phyloP scores from a whole-genome alignment of 1,140 invertebrate genomes.

The Trissolcus basalis region DNA sequence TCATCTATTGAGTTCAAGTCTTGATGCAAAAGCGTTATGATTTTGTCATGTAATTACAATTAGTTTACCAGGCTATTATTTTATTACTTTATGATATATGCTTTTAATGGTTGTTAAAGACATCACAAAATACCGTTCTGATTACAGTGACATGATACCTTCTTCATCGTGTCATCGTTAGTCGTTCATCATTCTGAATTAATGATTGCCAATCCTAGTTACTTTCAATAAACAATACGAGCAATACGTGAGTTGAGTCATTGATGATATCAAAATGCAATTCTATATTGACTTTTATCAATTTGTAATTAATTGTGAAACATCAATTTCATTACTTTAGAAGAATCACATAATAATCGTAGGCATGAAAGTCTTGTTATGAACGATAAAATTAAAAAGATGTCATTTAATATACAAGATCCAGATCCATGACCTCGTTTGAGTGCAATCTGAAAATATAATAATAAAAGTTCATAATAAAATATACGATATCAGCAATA shows the following conservation, averaged over 20 bases:
- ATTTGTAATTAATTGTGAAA: conserved; percentile 19
- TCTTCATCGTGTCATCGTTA: conserved; percentile 35
- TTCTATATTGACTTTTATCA: conserved; percentile 8
- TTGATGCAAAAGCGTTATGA: conserved; percentile 33
- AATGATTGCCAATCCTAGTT: conserved; percentile 63
- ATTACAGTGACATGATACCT: conserved; percentile 42
- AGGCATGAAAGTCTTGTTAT: too few species aligned
- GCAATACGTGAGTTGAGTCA: conserved; percentile 14
- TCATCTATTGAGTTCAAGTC: too few species aligned
- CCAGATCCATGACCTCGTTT: neutral
- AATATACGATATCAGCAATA: too few species aligned
- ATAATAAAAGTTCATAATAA: too few species aligned
- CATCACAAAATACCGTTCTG: conserved; percentile 35
- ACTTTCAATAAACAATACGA: conserved; percentile 35
- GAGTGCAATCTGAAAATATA: too few species aligned
- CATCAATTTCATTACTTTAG: neutral
- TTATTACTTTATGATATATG: conserved; percentile 41
- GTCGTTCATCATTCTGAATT: conserved; percentile 55
- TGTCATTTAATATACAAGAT: neutral
- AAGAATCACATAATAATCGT: neutral
- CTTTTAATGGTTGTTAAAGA: conserved; percentile 25
- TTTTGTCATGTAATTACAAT: conserved; percentile 53
- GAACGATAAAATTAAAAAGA: neutral
- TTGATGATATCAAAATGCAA: conserved; percentile 30
- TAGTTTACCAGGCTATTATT: conserved; percentile 36